Base-by-base conservation (phyloP, 37 sponge, comb jelly and placozoan species). In the Axinella damicornis region DNA sequence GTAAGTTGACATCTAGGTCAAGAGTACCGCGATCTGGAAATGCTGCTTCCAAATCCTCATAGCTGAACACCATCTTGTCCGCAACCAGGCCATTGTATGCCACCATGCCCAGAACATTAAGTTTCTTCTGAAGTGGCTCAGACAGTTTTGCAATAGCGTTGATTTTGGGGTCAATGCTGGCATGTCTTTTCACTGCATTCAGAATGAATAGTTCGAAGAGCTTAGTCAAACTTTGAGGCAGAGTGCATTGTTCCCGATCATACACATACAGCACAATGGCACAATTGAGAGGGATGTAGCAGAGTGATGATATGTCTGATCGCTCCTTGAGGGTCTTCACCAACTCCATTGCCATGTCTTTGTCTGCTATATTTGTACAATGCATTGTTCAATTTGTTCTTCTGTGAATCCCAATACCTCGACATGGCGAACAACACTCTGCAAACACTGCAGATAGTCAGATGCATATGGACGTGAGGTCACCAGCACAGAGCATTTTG, bases 381-480 rank as follows among this genome's bases (percentile, higher is more conserved):
- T 71, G 53, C 73, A 71, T 5, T 17, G 2, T 31, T 76, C 18
- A 62, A 78, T 65, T 2, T 37, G 79, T 9, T 78, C 13, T 32
- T 58, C 77, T 25, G 59, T 57, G 36, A 76, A 76, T n/a, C 77
- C 77, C 18, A 76, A 4, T 20, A 76, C 30, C 33, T 76, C 77
- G 57, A 76, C 34, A 32, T 76, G 74, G 27, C 74, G 54, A 73
- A 40, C 39, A 5, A 73, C 31, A 46, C 25, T 28, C 16, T 63
- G 21, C 17, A 65, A 40, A 12, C 37, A 6, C 13, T 61, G 67
- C 28, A 78, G 27, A 13, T 14, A 27, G 18, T 25, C 25, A 34
- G 79, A 63, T 1, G 79, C 79, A 35, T 63, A 63, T n/a, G 66
- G 65, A 78, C 79, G 79, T 25, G 65, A 63, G 17, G 79, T 65